Base-by-base conservation (phyloP, 30 jellyfish, hydroid and myxozoan genomes). In the Chironex yamaguchii region DNA sequence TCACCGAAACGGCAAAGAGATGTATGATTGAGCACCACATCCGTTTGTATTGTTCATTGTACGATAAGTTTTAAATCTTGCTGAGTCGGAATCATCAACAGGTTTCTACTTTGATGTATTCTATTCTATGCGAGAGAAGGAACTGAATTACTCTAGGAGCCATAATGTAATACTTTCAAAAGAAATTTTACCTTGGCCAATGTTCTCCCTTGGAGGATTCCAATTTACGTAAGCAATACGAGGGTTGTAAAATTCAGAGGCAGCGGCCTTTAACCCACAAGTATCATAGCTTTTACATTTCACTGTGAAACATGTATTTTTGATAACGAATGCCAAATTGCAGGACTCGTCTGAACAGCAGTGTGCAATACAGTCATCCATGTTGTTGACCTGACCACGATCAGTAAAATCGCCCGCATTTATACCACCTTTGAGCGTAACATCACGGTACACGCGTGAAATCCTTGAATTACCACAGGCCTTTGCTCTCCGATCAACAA, bases 301-400 rank as follows among this genome's bases (percentile, higher is more conserved):
- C 52, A 94, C 99, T 22, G 96, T 78, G 78, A 94, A 94, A 66
- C 99, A 94, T 20, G 99, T 94, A 27, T 88, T 89, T 35, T 87
- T 87, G 83, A 94, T 94, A 64, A 94, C 96, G 66, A 94, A 94
- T 6, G 99, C 99, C n/a, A 94, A 88, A 85, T 94, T 94, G 71
- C 99, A 94, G 24, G 92, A 71, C 17, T 94, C 99, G 36, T 95
- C 91, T 9, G 86, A 70, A 70, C 99, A 94, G 64, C 99, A 94
- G 11, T 89, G 91, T 14, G 70, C 79, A 21, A 94, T 66, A 52
- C 99, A 94, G 31, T 89, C 97, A 36, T 88, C 96, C 95, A 87
- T 89, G 53, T 54, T 52, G 26, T n/a, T 31, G 25, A 94, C 97
- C 28, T 89, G 85, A 23, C 99, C 99, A 4, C 91, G 90, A 54